Conservation (phyloP, 2,797 vertebrate genomes). For the Spinus pinus region DNA sequence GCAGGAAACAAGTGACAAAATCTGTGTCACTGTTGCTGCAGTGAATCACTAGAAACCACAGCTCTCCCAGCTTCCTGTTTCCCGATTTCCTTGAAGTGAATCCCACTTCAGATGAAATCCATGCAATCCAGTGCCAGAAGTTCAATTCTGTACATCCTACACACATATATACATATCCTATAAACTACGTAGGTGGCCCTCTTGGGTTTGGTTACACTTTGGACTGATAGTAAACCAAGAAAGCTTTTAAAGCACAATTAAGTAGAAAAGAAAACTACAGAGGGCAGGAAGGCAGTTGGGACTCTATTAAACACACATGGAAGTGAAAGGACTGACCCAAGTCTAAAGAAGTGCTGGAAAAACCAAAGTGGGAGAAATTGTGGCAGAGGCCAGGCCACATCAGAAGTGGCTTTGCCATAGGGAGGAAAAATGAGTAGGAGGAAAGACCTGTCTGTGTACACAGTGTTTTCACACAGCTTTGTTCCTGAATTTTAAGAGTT, state of each 20-base stretch:
- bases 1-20: not conserved
- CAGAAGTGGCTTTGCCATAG: not conserved
- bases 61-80: not conserved
- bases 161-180: not conserved
- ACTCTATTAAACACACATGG: not conserved
- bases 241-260: not conserved
- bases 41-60: not conserved
- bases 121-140: not conserved
- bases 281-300: not conserved
- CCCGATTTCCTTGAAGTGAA: not conserved
- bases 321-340: not conserved
- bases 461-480: not conserved
- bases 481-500: not conserved
- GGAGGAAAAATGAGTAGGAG: not conserved
- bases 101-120: not conserved
- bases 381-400: not conserved
- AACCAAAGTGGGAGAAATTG: not conserved
- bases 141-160: not conserved
- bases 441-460: not conserved
- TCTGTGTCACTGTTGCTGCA: not conserved
- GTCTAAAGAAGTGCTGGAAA: not conserved
- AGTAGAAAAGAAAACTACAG: not conserved
- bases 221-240: not conserved
- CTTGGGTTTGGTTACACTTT: not conserved
- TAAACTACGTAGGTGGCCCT: constrained; percentile 6